phyloP scores from a whole-genome alignment of 1,140 invertebrate species.

The Brachionus sp. region DNA sequence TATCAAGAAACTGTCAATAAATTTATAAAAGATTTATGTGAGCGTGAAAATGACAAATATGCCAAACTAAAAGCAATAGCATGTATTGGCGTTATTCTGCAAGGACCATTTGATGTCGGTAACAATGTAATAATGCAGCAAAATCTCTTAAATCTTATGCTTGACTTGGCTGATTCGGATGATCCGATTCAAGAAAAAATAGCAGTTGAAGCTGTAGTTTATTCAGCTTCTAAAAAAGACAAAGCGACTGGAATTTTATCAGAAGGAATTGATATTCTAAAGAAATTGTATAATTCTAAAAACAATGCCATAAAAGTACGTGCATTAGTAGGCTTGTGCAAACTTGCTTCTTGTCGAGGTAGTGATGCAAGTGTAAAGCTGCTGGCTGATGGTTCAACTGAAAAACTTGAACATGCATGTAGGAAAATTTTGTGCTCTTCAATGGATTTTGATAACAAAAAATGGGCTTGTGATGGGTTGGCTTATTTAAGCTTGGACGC shows the following conservation, averaged over 20 bases:
- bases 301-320: constrained; percentile 78
- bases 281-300: constrained; percentile 83
- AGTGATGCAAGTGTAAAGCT: constrained; percentile 86
- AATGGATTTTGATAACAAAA: constrained; percentile 81
- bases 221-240: constrained; percentile 93
- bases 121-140: constrained; percentile 84
- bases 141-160: constrained; percentile 90
- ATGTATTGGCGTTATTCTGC: constrained; percentile 2
- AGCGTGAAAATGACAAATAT: constrained; percentile 47
- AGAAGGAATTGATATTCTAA: constrained; percentile 87
- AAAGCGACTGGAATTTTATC: constrained; percentile 84
- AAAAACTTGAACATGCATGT: constrained; percentile 89
- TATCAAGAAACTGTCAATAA: constrained; percentile 73
- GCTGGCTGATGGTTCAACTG: constrained; percentile 87
- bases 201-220: constrained; percentile 90
- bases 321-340: constrained; percentile 77
- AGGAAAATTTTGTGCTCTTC: constrained; percentile 76
- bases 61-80: constrained; percentile 39
- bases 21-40: constrained; percentile 46
- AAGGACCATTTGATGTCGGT: constrained; percentile 85
- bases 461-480: constrained; percentile 94
- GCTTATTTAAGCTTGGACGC: constrained; percentile 95
- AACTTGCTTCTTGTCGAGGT: constrained; percentile 91
- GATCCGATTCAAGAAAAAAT: constrained; percentile 82
- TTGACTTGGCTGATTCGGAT: constrained; percentile 85